Evolutionary conservation across 2,113 vertebrate species (phyloP).

Genomic region (Oxyruncus cristatus): DNA sequence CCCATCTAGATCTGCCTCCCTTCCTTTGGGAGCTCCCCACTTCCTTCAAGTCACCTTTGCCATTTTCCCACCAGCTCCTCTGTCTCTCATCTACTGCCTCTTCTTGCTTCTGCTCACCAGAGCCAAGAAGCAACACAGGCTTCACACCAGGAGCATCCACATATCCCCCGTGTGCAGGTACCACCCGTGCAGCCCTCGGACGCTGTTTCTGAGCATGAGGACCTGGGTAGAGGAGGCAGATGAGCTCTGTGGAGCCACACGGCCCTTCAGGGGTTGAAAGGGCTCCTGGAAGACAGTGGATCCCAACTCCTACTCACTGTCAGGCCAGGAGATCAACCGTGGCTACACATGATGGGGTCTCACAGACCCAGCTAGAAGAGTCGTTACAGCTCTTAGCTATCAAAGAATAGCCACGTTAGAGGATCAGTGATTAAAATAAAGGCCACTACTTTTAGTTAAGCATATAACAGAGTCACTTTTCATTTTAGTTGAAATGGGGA

Average conservation of each 20-base stretch:
- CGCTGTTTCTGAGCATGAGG: not conserved
- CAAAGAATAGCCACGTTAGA: not conserved
- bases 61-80: not conserved
- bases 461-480: not conserved
- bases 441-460: not conserved
- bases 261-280: not conserved
- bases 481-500: not conserved
- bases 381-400: not conserved
- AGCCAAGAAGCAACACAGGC: not conserved
- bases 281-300: not conserved
- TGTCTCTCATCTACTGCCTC: not conserved
- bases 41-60: not conserved
- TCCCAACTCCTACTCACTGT: not conserved
- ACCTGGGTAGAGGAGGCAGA: not conserved
- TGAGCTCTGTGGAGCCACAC: fast-evolving
- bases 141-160: fast-evolving
- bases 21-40: not conserved
- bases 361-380: not conserved
- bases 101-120: not conserved
- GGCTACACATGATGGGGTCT: not conserved
- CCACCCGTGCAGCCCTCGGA: not conserved
- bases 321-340: not conserved
- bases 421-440: not conserved
- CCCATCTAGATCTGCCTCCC: not conserved
- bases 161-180: fast-evolving